A percentile compares a stretch with the other conserved stretches of the same genome.
Evolutionary conservation across 2,113 vertebrate genomes (phyloP).

Genomic region (Scophthalmus maximus): DNA sequence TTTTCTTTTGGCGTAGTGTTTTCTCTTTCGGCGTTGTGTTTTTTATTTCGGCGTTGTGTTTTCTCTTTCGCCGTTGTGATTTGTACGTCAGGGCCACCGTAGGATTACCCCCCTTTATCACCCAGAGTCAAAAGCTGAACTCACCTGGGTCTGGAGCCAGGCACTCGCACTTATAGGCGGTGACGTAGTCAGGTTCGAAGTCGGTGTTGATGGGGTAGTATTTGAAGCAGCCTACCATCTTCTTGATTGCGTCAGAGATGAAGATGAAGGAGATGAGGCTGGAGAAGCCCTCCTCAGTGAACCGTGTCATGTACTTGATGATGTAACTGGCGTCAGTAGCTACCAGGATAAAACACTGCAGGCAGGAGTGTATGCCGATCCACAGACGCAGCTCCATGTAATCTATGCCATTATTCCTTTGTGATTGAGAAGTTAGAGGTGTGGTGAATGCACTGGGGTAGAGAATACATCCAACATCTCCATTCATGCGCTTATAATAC

Average conservation of each 20-base stretch:
- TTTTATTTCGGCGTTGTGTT: too few relatives aligned
- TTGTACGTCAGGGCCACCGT: too few relatives aligned
- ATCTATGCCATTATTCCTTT: slow-evolving; percentile 89
- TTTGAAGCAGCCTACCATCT: slow-evolving; percentile 91
- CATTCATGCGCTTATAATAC: background rate
- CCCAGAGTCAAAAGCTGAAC: slow-evolving; percentile 67
- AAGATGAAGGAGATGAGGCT: slow-evolving; percentile 99
- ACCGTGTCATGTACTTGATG: slow-evolving; percentile 98
- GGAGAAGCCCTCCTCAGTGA: slow-evolving; percentile 98
- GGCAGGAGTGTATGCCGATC: slow-evolving; percentile 95
- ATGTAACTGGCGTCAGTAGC: slow-evolving; percentile 96
- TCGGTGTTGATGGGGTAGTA: slow-evolving; percentile 95
- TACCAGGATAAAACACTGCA: slow-evolving; percentile 95
- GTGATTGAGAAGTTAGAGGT: background rate
- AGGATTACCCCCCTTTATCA: background rate
- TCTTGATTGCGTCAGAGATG: slow-evolving; percentile 98
- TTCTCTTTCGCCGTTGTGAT: too few relatives aligned
- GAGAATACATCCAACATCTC: background rate
- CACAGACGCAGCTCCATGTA: slow-evolving; percentile 99
- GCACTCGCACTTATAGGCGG: slow-evolving; percentile 95
- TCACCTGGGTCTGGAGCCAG: slow-evolving; percentile 93
- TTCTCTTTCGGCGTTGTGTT: too few relatives aligned
- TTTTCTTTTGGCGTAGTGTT: too few relatives aligned
- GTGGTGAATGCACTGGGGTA: background rate
- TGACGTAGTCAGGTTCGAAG: slow-evolving; percentile 94